phyloP scores from a whole-genome alignment of 2,113 vertebrate genomes.

The Benitochromis conjunctus region DNA sequence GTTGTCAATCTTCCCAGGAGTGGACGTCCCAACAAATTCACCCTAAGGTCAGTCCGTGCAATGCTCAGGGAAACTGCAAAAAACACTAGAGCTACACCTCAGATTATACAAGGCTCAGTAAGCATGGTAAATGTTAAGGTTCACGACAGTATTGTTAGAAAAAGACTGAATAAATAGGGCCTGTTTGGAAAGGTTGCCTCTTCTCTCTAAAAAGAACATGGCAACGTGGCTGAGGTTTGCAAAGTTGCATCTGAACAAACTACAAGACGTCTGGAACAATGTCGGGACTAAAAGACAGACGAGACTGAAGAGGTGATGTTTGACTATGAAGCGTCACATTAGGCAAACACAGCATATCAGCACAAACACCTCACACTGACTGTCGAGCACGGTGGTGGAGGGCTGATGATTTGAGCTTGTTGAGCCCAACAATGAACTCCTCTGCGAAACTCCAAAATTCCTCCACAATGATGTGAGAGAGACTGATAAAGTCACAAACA shows the following conservation, averaged over 20 bases:
- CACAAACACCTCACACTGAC: neutral
- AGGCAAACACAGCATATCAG: neutral
- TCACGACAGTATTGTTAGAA: neutral
- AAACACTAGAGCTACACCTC: neutral
- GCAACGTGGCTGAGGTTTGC: neutral
- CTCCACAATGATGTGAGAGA: neutral
- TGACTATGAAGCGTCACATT: neutral
- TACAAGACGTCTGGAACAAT: neutral
- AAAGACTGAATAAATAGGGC: neutral
- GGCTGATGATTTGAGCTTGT: neutral
- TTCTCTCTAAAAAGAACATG: neutral
- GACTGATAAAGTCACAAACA: neutral
- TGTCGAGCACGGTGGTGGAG: neutral
- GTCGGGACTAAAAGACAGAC: neutral
- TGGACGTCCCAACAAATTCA: neutral
- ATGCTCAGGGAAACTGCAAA: neutral
- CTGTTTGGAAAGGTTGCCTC: neutral
- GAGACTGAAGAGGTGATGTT: neutral
- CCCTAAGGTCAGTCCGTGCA: neutral
- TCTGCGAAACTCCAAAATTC: neutral
- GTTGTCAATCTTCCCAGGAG: neutral
- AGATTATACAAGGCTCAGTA: neutral
- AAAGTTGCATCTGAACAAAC: neutral
- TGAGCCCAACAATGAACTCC: neutral
- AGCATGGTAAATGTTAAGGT: neutral